Base-by-base conservation (phyloP, 1,140 invertebrate species). In the Heliconius congener region DNA sequence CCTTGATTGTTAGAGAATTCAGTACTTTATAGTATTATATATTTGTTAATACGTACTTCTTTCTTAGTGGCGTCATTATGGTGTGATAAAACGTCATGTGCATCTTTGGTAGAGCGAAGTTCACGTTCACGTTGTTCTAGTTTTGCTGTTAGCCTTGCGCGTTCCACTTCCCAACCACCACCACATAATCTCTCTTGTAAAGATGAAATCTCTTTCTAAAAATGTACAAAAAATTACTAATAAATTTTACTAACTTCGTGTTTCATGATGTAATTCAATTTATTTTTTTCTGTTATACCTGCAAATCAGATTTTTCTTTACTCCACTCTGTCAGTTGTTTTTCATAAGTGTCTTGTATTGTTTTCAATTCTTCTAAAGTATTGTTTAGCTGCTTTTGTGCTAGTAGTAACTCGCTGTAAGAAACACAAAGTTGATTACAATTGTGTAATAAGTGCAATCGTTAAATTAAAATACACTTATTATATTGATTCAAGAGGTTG, bases 41-140 rank as follows among this genome's bases (percentile, higher is more conserved):
- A 46, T 46, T 5, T 46, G 13, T 46, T 71, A 71, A 42, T 72
- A 52, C 46, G 34, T 79, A 93, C 94, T 86, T 95, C 94, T 87
- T 93, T 94, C 85, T 91, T 93, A 39, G 87, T 83, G 11, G 84
- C 79, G 23, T 95, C 93, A 46, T 93, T 91, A 66, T 94, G 88
- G 79, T 95, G 90, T 42, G 88, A 83, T 73, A 97, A 94, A 71
- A 96, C 96, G 74, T 97, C 96, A 82, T 96, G 96, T 87, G 98
- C 96, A 76, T 96, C 96, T 71, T 96, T 96, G n/a, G 97, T 89
- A 75, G 96, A 95, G 30, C 97, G 96, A 11, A 98, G 95, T 82
- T 98, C 97, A 3, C 96, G 96, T 84, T 96, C 96, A 79, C 97
- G 96, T 86, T 98, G 97, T 37, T 97, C 96, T 30, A 98, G 88